Conservation (phyloP, 2,888 invertebrate species). For the Mimas tiliae region DNA sequence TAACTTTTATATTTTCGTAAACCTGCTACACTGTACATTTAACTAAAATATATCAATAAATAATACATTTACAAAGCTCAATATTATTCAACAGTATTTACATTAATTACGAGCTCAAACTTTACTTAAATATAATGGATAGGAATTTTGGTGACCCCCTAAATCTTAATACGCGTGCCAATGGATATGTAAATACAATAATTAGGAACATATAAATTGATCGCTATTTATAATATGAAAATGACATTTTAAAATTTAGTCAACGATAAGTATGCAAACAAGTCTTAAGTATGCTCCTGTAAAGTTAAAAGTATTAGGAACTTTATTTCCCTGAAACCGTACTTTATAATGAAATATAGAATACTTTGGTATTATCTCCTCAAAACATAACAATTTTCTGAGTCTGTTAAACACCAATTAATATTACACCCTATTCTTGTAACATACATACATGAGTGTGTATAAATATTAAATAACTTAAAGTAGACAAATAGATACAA, state of each 20-base stretch:
- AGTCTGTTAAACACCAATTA: conserved; percentile 17
- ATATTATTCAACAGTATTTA: conserved; percentile 67
- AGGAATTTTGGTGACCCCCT: conserved; percentile 63
- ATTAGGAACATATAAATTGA: conserved; percentile 24
- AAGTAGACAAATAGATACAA: conserved; percentile 19
- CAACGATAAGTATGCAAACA: conserved; percentile 6
- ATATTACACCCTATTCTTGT: conserved; percentile 1
- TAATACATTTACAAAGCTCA: conserved; percentile 64
- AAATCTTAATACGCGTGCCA: conserved; percentile 27
- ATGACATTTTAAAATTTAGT: conserved; percentile 10
- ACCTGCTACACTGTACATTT: conserved; percentile 46
- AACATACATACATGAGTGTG: conserved; percentile 5
- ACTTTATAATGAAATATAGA: conserved; percentile 13
- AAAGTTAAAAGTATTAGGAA: conserved; percentile 26
- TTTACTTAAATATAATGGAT: conserved; percentile 42
- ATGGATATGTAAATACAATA: conserved; percentile 22
- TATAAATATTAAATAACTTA: conserved; percentile 24
- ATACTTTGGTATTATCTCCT: conserved; percentile 27
- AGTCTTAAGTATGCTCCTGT: conserved; percentile 19
- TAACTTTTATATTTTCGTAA: conserved; percentile 51
- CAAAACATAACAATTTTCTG: conserved; percentile 12
- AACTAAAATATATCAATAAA: conserved; percentile 69
- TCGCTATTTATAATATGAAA: conserved; percentile 6
- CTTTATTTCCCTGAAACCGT: conserved; percentile 24
- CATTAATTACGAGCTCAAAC: conserved; percentile 45